Conservation (phyloP, 2,888 invertebrate species). For the Tinea pellionella region DNA sequence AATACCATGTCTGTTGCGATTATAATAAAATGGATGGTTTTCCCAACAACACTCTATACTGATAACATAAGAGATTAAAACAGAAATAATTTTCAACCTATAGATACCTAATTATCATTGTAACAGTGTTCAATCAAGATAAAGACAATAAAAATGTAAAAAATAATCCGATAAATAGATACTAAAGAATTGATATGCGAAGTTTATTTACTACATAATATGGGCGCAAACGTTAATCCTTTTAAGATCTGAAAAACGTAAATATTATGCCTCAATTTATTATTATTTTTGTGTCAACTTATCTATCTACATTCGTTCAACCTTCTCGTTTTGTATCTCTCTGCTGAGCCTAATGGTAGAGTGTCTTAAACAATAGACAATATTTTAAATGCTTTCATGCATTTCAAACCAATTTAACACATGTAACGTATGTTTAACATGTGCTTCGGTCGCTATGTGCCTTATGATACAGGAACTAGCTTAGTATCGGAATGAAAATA, state of each 20-base stretch:
- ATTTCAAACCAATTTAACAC: too few species aligned
- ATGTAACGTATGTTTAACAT: too few species aligned
- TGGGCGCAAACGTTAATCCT: not conserved
- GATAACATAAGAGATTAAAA: conserved; percentile 10
- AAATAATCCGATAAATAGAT: conserved; percentile 29
- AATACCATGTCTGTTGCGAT: not conserved
- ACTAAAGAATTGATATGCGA: not conserved
- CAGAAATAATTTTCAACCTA: conserved; percentile 6
- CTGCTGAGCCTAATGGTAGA: too few species aligned
- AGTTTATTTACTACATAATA: conserved; percentile 10
- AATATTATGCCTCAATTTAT: not conserved
- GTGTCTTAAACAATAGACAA: too few species aligned
- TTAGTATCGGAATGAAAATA: too few species aligned
- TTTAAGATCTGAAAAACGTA: not conserved
- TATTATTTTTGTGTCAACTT: too few species aligned
- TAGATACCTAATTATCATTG: conserved; percentile 5
- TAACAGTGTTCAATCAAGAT: conserved; percentile 37
- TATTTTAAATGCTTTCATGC: too few species aligned
- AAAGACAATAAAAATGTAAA: conserved; percentile 41
- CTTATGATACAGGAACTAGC: too few species aligned
- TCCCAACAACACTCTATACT: conserved; percentile 2
- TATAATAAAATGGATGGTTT: conserved; percentile 10
- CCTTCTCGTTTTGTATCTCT: too few species aligned
- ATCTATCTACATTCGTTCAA: too few species aligned
- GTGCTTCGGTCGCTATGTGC: too few species aligned